Evolutionary conservation across 2,797 vertebrate genomes (phyloP).

Genomic region (Artibeus lituratus): DNA sequence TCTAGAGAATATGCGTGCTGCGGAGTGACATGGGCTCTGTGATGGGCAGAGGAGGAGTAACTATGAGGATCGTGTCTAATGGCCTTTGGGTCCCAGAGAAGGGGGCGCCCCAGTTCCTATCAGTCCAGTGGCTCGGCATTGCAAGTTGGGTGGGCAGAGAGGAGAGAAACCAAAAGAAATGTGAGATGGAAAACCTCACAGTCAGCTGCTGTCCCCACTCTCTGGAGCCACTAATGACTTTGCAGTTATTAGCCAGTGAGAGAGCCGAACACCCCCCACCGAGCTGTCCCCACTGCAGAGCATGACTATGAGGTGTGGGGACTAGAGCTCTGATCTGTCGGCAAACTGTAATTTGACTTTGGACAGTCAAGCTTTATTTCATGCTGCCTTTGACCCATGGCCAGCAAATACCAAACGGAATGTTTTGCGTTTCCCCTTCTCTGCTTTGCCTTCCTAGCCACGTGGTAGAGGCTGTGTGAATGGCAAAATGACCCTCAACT

Average conservation of each 20-base stretch:
- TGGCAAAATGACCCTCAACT: not conserved
- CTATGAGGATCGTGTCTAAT: not conserved
- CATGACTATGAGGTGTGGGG: not conserved
- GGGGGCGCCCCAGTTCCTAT: not conserved
- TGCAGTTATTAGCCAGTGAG: not conserved
- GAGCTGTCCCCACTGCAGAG: too few species aligned
- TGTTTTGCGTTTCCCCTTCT: not conserved
- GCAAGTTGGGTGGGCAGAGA: not conserved
- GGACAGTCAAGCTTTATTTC: not conserved
- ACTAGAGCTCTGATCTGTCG: not conserved
- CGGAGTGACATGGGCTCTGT: not conserved
- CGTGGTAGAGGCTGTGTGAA: not conserved
- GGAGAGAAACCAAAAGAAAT: not conserved
- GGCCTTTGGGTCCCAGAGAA: not conserved
- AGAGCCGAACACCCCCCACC: not conserved
- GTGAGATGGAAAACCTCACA: not conserved
- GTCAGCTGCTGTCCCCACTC: not conserved
- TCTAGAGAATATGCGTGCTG: not conserved
- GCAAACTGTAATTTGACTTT: not conserved
- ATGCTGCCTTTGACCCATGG: not conserved
- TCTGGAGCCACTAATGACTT: not conserved
- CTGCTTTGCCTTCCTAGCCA: not conserved
- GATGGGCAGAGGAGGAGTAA: not conserved
- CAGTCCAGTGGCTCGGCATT: not conserved
- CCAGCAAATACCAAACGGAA: not conserved